phyloP scores from a whole-genome alignment of 2,113 vertebrate genomes.

The Cervus canadensis region DNA sequence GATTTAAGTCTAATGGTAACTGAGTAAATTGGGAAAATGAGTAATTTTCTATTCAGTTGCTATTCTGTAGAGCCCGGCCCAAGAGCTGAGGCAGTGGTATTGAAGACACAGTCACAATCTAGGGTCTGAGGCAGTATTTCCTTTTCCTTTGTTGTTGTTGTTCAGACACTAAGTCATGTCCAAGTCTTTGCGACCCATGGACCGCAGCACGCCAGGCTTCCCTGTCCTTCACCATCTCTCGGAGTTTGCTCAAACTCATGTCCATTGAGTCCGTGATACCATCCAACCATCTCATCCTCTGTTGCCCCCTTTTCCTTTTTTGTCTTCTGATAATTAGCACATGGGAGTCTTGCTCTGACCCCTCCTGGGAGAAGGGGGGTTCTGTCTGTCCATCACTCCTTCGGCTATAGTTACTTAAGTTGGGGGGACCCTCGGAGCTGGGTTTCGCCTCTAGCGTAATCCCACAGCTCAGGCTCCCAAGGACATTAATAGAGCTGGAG shows the following conservation, averaged over 20 bases:
- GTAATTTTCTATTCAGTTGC: fast-evolving
- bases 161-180: neutral
- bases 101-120: too few relatives aligned
- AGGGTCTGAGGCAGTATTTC: neutral
- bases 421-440: fast-evolving
- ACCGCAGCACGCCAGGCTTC: neutral
- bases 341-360: neutral
- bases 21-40: neutral
- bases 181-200: neutral
- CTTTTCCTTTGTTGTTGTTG: neutral
- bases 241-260: neutral
- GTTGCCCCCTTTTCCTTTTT: neutral
- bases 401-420: neutral
- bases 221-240: neutral
- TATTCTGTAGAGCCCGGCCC: neutral
- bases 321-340: neutral
- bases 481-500: fast-evolving
- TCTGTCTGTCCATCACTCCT: neutral
- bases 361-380: neutral
- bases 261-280: neutral
- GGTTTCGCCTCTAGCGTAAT: fast-evolving
- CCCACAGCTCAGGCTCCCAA: neutral
- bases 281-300: neutral
- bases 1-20: fast-evolving
- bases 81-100: neutral